A percentile compares a stretch with the other conserved stretches of the same genome.
phyloP scores from a whole-genome alignment of 2,888 invertebrate species.

The Lottia gigantea region DNA sequence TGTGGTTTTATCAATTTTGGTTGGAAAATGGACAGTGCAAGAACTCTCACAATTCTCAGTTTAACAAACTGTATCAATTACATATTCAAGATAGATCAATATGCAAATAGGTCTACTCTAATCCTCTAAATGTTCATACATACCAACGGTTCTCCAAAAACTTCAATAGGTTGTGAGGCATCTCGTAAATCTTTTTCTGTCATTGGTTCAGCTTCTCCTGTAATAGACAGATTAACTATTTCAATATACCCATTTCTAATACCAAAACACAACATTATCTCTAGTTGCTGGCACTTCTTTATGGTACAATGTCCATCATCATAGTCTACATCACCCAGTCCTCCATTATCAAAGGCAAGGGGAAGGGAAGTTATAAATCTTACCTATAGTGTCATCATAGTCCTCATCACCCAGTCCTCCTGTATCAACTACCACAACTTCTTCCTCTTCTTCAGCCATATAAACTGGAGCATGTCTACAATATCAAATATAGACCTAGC shows the following conservation, averaged over 20 bases:
- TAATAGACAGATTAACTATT: no score
- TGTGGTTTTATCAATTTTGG: no score
- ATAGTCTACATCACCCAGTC: background rate
- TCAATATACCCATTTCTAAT: no score
- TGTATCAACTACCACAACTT: background rate
- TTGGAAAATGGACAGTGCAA: no score
- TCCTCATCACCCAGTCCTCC: background rate
- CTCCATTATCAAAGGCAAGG: no score
- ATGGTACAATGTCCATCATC: no score
- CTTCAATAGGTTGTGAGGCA: conserved; percentile 88
- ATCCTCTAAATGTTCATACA: conserved; percentile 55
- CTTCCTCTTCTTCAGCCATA: background rate
- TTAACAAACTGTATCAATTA: no score
- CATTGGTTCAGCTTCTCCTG: conserved; percentile 65
- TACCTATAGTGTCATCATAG: conserved; percentile 1
- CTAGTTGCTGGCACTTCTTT: no score
- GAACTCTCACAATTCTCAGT: no score
- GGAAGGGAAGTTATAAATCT: background rate
- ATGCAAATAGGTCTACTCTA: no score
- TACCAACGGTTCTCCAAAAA: conserved; percentile 90
- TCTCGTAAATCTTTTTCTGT: conserved; percentile 71
- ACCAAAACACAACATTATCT: no score
- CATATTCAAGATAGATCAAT: no score
- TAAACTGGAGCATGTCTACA: background rate
- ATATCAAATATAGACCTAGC: background rate